phyloP scores from a whole-genome alignment of 1,140 invertebrate species.

The Goniozus legneri region DNA sequence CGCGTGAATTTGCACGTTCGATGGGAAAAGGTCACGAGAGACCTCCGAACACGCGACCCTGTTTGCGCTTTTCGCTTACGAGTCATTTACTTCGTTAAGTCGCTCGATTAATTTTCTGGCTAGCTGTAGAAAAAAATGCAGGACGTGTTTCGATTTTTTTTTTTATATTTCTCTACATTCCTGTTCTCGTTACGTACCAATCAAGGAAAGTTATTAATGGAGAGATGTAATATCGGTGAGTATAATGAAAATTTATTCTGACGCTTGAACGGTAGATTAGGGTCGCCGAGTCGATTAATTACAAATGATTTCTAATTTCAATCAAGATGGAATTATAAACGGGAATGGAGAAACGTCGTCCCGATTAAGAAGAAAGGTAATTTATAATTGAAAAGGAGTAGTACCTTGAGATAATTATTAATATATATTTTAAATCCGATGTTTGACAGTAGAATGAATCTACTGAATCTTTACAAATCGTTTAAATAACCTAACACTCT shows the following conservation, averaged over 20 bases:
- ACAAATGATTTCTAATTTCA: slow-evolving; percentile 30
- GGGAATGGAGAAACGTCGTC: too few relatives aligned
- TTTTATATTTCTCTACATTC: too few relatives aligned
- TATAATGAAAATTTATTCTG: slow-evolving; percentile 31
- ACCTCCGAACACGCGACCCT: slow-evolving; percentile 26
- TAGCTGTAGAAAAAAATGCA: not conserved
- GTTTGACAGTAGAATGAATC: too few relatives aligned
- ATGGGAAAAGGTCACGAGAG: slow-evolving; percentile 21
- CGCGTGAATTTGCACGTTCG: slow-evolving; percentile 10
- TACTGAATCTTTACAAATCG: too few relatives aligned
- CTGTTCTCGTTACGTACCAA: too few relatives aligned
- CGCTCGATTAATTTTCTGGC: slow-evolving; percentile 22
- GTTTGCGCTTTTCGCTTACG: slow-evolving; percentile 32
- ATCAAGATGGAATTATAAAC: slow-evolving; percentile 21
- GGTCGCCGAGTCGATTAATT: slow-evolving; percentile 24
- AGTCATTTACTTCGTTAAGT: slow-evolving; percentile 31
- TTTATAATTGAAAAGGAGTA: too few relatives aligned
- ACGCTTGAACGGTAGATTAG: slow-evolving; percentile 21
- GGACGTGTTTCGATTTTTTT: not conserved
- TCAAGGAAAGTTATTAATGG: slow-evolving; percentile 27
- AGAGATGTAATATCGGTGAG: slow-evolving; percentile 22
- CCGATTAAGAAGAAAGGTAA: too few relatives aligned
- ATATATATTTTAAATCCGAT: too few relatives aligned
- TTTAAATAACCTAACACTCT: too few relatives aligned
- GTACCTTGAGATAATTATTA: too few relatives aligned